These are phyloP conservation scores for Pica pica DNA, from an alignment of 2,113 vertebrate species.

Conservation along the genomic window DNA sequence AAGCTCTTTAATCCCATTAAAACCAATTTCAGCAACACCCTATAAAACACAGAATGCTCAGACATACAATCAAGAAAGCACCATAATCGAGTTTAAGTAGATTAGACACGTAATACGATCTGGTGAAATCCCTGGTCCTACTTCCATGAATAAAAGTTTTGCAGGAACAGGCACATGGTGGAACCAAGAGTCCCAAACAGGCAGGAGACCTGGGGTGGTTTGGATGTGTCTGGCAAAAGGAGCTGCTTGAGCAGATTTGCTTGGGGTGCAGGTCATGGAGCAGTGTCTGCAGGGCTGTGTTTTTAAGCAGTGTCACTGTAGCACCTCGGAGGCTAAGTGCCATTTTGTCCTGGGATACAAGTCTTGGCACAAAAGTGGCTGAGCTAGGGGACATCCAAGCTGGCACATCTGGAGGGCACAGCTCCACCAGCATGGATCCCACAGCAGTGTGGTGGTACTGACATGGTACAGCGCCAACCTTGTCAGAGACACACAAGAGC, in stretches of 20 bases:
- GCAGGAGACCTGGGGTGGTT: neutral
- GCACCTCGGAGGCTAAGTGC: neutral
- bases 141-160: neutral
- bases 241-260: neutral
- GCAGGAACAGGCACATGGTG: neutral
- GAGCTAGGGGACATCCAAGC: neutral
- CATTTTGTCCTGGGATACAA: neutral
- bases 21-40: neutral
- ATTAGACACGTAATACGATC: neutral
- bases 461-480: neutral
- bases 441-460: accelerated
- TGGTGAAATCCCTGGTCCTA: neutral
- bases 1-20: neutral
- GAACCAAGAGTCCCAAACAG: neutral
- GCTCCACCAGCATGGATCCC: neutral
- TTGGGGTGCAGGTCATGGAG: neutral
- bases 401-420: neutral
- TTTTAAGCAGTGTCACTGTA: neutral
- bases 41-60: neutral
- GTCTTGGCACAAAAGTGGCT: neutral
- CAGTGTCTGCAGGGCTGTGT: neutral
- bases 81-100: neutral
- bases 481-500: accelerated
- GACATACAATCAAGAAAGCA: neutral
- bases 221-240: neutral